Base-by-base conservation (phyloP, 1,140 invertebrate species). In the Leucophenga varia region DNA sequence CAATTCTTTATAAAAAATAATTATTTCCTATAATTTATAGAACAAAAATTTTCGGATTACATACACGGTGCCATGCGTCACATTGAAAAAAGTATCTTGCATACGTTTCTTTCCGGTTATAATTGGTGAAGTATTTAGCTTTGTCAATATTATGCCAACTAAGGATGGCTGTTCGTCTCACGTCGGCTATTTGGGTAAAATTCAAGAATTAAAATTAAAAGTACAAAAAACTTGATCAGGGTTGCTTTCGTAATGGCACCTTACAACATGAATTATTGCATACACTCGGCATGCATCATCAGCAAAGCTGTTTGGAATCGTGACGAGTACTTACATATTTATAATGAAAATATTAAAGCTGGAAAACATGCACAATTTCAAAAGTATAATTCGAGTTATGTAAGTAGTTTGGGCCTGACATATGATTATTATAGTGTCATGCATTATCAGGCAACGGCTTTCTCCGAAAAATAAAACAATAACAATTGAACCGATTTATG, bases 401-500 rank as follows among this genome's bases (percentile, higher is more conserved):
- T 48, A 13, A 22, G 19, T n/a, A 75, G 79, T 47, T 80, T 75
- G 45, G 71, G 75, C 5, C 52, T 76, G 37, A 49, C 51, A 13
- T 86, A 86, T 52, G 84, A 86, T 69, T 86, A 84, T 52, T 60
- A 65, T 2, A 84, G 81, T 52, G 72, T 86, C 8, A 85, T 86
- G 82, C 84, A 86, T 55, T 86, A 86, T 53, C 79, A 78, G 41
- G 65, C 80, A 4, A 82, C 78, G 30, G 86, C 86, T n/a, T 2
- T 91, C 90, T 72, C 85, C 84, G 2, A 79, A 64, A 36, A 90
- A 89, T 69, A 81, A 82, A 8, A 64, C 81, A 56, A 80, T 81
- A 10, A 89, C 86, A 1, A 86, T 89, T 35, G 69, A 81, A 10
- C 77, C 86, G 16, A 13, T 44, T 17, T 6, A 44, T 13, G 34